Conservation (phyloP, 2,888 invertebrate genomes). For the Pyrrhosoma nymphula region DNA sequence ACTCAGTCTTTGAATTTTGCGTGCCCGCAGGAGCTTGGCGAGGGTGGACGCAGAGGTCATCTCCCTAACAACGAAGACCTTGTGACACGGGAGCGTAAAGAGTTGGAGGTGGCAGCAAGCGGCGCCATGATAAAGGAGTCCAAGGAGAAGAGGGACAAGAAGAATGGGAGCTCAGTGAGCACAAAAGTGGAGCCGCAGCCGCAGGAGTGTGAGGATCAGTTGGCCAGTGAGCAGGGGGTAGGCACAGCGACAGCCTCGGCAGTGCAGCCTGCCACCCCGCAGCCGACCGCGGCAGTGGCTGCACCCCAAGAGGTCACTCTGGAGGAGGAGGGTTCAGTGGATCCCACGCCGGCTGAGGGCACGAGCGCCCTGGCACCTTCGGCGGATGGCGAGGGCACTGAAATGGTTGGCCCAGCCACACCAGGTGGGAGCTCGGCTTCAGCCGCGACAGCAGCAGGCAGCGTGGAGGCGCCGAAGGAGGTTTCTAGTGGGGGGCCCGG, state of each 20-base stretch:
- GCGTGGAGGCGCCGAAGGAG: constrained; percentile 48
- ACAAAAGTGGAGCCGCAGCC: constrained; percentile 68
- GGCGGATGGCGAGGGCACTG: constrained; percentile 51
- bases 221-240: background rate
- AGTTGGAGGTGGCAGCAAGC: constrained; percentile 68
- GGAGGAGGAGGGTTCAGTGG: constrained; percentile 50
- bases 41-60: constrained; percentile 23
- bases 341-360: constrained; percentile 59
- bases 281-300: background rate
- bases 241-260: background rate
- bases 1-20: background rate
- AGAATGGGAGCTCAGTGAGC: constrained; percentile 69
- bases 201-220: constrained; percentile 9
- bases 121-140: constrained; percentile 73
- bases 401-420: constrained; percentile 49
- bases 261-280: constrained; percentile 32
- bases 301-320: constrained; percentile 57
- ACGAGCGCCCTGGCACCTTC: constrained; percentile 49
- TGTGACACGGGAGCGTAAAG: constrained; percentile 69
- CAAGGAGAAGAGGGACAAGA: constrained; percentile 72
- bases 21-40: constrained; percentile 29
- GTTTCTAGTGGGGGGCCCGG: constrained; percentile 11
- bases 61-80: constrained; percentile 68
- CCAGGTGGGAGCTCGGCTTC: background rate
- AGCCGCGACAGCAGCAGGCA: background rate